phyloP scores from a whole-genome alignment of 1,140 invertebrate species.

The Glossosoma conforme region DNA sequence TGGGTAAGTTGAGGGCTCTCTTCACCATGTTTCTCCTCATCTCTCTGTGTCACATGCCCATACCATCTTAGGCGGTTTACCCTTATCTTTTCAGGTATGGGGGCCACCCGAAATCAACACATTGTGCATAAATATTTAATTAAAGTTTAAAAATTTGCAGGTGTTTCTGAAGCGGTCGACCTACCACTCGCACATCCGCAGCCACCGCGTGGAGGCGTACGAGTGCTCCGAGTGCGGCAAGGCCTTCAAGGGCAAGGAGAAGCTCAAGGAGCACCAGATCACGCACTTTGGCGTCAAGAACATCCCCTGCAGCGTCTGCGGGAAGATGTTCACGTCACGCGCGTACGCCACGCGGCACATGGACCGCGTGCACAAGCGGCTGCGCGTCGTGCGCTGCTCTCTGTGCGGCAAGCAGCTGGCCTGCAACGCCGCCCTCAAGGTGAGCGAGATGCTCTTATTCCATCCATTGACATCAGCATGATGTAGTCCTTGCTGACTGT shows the following conservation, averaged over 20 bases:
- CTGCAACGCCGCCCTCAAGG: conserved; percentile 10
- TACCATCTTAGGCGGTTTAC: no score
- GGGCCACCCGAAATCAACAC: no score
- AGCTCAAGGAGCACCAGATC: conserved; percentile 8
- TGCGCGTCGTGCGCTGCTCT: conserved; percentile 2
- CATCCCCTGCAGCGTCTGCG: conserved; percentile 13
- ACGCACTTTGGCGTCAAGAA: conserved; percentile 16
- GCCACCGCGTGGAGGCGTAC: not conserved
- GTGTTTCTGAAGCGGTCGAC: conserved; percentile 7
- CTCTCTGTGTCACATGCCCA: no score
- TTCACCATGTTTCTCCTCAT: no score
- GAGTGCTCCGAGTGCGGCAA: conserved; percentile 8
- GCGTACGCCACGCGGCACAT: conserved; percentile 9
- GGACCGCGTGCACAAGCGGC: conserved; percentile 11
- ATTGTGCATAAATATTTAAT: no score
- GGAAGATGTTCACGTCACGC: conserved; percentile 11
- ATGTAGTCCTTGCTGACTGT: not conserved
- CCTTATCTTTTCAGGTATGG: no score
- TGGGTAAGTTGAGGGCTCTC: no score
- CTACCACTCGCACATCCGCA: conserved; percentile 4
- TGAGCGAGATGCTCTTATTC: conserved; percentile 1
- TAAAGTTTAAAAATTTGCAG: no score
- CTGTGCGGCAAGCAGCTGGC: conserved; percentile 15
- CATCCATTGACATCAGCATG: not conserved
- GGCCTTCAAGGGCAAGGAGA: conserved; percentile 3